Conservation (phyloP, 1,140 invertebrate species). For the Aphis craccivora region DNA sequence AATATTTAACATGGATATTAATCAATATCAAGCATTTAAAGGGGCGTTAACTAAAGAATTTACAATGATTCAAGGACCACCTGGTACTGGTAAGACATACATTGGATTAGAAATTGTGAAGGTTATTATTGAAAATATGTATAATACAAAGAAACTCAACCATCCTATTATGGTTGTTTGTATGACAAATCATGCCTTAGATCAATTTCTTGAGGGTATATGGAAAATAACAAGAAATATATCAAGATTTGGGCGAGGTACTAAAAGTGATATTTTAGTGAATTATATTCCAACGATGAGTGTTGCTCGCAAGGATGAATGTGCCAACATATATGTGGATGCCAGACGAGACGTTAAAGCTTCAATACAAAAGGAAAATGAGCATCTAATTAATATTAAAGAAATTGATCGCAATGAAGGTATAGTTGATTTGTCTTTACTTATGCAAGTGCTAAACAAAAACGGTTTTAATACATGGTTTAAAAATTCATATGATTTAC, state of each 20-base stretch:
- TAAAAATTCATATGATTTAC: constrained; percentile 41
- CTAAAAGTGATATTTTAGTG: constrained; percentile 45
- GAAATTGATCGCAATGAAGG: constrained; percentile 14
- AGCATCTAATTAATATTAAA: neutral
- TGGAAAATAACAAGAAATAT: constrained; percentile 51
- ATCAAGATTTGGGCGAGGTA: constrained; percentile 38
- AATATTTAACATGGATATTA: constrained; percentile 66
- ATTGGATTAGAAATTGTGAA: constrained; percentile 74
- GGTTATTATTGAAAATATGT: constrained; percentile 68
- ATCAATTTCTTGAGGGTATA: constrained; percentile 81
- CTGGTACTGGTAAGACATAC: constrained; percentile 82
- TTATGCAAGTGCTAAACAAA: neutral
- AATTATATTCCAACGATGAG: constrained; percentile 6
- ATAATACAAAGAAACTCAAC: constrained; percentile 59
- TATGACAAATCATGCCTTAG: constrained; percentile 86
- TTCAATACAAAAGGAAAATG: neutral
- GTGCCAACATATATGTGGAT: constrained; percentile 17
- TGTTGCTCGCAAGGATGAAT: neutral
- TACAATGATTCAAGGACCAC: constrained; percentile 79
- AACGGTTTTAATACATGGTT: constrained; percentile 26
- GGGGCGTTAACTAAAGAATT: constrained; percentile 71
- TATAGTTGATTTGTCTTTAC: constrained; percentile 20
- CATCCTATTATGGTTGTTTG: constrained; percentile 79
- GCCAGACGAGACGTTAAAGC: neutral
- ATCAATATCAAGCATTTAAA: constrained; percentile 69